Evolutionary conservation across 2,113 vertebrate genomes (phyloP).

Genomic region (Jacana jacana): DNA sequence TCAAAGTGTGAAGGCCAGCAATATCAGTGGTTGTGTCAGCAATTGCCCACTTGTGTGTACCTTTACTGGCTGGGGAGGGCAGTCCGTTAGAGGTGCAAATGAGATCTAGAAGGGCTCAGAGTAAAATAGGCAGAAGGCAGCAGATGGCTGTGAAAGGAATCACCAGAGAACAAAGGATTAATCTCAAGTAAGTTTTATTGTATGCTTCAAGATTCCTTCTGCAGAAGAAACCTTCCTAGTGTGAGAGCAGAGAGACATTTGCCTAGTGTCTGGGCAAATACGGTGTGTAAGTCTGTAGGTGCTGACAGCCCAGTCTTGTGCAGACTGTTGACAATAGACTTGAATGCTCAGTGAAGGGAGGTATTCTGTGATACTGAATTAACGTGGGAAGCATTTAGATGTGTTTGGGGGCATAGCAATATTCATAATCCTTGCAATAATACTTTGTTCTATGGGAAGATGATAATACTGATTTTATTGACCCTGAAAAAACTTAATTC

Average conservation of each 20-base stretch:
- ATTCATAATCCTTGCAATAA: background rate
- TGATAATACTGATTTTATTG: background rate
- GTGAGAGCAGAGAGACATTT: background rate
- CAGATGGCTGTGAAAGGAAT: background rate
- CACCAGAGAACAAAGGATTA: background rate
- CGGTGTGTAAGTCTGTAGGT: background rate
- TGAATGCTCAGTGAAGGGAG: background rate
- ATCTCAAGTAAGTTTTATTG: background rate
- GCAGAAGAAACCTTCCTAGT: background rate
- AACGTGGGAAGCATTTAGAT: background rate
- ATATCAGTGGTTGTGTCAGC: background rate
- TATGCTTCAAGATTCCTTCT: background rate
- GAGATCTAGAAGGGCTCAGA: background rate
- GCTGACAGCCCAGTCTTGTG: background rate
- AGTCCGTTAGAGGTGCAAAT: rapidly evolving
- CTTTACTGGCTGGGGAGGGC: background rate
- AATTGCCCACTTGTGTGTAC: background rate
- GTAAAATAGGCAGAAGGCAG: background rate
- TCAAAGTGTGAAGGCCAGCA: background rate
- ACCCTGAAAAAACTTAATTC: background rate
- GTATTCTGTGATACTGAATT: background rate
- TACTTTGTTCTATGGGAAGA: rapidly evolving
- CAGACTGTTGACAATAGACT: background rate
- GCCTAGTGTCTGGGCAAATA: background rate
- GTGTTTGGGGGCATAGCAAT: background rate